phyloP scores from a whole-genome alignment of 2,113 vertebrate genomes.

The Perca flavescens region DNA sequence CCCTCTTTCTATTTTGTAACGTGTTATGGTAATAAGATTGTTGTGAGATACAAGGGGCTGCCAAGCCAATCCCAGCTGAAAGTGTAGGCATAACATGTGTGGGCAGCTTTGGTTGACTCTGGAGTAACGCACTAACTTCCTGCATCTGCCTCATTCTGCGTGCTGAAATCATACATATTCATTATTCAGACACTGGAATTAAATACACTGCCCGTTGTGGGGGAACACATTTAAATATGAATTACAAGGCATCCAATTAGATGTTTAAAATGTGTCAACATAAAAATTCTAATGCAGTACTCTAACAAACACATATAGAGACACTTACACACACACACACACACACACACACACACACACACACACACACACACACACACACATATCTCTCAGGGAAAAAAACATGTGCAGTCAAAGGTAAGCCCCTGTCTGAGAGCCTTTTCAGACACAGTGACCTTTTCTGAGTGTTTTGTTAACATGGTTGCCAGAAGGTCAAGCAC shows the following conservation, averaged over 20 bases:
- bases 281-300: constrained; percentile 1
- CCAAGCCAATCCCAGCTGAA: constrained; percentile 52
- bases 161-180: constrained; percentile 59
- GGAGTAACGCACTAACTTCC: constrained; percentile 41
- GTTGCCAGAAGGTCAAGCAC: constrained; percentile 46
- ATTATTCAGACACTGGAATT: constrained; percentile 24
- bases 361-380: constrained; percentile 6
- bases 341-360: neutral
- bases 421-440: constrained; percentile 37
- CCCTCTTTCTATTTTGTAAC: constrained; percentile 21
- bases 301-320: constrained; percentile 9
- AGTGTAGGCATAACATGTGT: constrained; percentile 62
- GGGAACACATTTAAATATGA: constrained; percentile 43
- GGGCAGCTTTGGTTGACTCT: constrained; percentile 58
- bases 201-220: constrained; percentile 21
- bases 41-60: constrained; percentile 32
- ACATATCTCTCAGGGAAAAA: neutral
- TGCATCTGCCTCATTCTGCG: constrained; percentile 39
- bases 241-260: constrained; percentile 40
- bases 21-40: constrained; percentile 37
- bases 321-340: neutral
- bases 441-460: constrained; percentile 48
- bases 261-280: constrained; percentile 41
- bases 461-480: constrained; percentile 29
- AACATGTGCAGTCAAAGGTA: constrained; percentile 1